Base-by-base conservation (phyloP, 2,797 vertebrate species). In the Menidia menidia region DNA sequence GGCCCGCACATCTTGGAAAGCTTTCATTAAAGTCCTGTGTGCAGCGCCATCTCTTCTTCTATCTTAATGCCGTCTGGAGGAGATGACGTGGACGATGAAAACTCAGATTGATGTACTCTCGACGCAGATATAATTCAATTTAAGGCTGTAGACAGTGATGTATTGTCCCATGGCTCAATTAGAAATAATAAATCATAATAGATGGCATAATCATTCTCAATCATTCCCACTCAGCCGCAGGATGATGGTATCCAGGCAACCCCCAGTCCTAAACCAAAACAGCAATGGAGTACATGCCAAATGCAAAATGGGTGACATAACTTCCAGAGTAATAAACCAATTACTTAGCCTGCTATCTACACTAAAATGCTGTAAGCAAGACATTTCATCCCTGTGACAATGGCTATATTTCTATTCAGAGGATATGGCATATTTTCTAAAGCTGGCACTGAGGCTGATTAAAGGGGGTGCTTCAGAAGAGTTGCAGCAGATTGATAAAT, bases 211-310 rank as follows among this genome's bases (percentile, higher is more conserved):
- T 89, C 82, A 82, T 64, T 73, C 64, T 73, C 64, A 43, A 64
- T 84, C 57, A 73, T 83, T 83, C 78, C 82, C 82, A 62, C 75
- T 55, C 42, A 73, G 79, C 77, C 32, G 68, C 67, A 75, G 70
- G 72, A 73, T 78, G 79, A 63, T 68, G 2, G 84, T 90, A 80
- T 82, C 88, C 80, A 85, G 67, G 86, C 89, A 89, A 90, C 89
- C 56, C 51, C 12, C 16, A 54, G 64, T 53, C 55, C 58, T 54
- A 73, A 83, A 88, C 41, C 67, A 82, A 85, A 88, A 91, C 82
- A 88, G 69, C 44, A n/a, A 42, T 6, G 25, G 51, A 53, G 72
- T 11, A 12, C 35, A n/a, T 60, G 76, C 71, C 79, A 69, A 79
- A 83, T 52, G n/a, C 73, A 70, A 63, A 73, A 69, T 44, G 70